Conservation (phyloP, 2,888 invertebrate genomes). For the Oxyteleia sp. region DNA sequence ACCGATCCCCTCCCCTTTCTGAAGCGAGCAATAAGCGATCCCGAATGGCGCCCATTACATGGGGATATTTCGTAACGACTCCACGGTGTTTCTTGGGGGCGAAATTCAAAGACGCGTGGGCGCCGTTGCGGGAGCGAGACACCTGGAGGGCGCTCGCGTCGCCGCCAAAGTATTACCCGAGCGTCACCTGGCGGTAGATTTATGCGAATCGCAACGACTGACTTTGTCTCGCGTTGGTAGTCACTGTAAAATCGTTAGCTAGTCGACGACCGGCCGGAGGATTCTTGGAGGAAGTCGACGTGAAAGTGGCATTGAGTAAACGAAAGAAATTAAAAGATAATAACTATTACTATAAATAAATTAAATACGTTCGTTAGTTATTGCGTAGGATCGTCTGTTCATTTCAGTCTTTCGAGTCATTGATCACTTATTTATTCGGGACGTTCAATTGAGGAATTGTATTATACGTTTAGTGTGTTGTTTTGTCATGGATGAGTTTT, state of each 20-base stretch:
- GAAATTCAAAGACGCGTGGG: too few species aligned
- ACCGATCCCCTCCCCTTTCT: too few species aligned
- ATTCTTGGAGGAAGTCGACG: constrained; percentile 71
- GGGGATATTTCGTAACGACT: too few species aligned
- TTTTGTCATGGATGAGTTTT: constrained; percentile 1
- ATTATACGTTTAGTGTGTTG: constrained; percentile 34
- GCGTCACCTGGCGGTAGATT: constrained; percentile 15
- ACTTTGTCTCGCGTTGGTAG: constrained; percentile 79
- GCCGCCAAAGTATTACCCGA: constrained; percentile 54
- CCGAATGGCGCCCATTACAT: too few species aligned
- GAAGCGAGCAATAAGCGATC: too few species aligned
- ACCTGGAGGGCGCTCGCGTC: constrained; percentile 90
- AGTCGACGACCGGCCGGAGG: constrained; percentile 80
- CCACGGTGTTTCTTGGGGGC: too few species aligned
- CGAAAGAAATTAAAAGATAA: constrained; percentile 31
- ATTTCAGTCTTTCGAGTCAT: constrained; percentile 49
- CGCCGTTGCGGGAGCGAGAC: too few species aligned
- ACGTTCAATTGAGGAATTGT: constrained; percentile 13
- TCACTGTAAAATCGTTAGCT: constrained; percentile 82
- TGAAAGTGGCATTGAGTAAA: constrained; percentile 51
- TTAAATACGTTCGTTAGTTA: not conserved
- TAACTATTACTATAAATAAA: too few species aligned
- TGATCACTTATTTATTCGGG: constrained; percentile 19
- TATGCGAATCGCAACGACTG: too few species aligned
- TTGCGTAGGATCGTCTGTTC: not conserved